Conservation (phyloP, 2,888 invertebrate species). For the Dinocampus coccinellae region DNA sequence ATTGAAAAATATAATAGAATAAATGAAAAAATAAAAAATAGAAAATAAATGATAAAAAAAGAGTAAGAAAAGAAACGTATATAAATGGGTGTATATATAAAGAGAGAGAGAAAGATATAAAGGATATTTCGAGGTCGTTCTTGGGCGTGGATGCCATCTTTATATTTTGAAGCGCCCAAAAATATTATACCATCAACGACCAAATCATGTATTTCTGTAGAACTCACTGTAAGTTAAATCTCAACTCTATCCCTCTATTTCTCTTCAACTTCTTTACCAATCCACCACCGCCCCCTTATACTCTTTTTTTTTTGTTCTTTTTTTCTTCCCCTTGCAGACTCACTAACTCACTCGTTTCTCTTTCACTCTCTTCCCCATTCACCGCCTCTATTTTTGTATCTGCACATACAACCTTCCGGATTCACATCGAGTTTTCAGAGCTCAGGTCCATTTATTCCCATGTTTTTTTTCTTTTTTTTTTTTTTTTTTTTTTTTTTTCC, state of each 20-base stretch:
- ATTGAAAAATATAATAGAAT: no score
- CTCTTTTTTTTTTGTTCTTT: no score
- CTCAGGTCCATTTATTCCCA: slow-evolving; percentile 57
- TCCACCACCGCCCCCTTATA: slow-evolving; percentile 36
- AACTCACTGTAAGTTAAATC: slow-evolving; percentile 38
- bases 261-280: slow-evolving; percentile 42
- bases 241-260: slow-evolving; percentile 44
- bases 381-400: slow-evolving; percentile 3
- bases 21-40: slow-evolving; percentile 36
- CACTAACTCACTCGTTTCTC: slow-evolving; percentile 24
- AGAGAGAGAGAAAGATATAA: slow-evolving; percentile 27
- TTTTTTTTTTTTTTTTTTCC: slow-evolving; percentile 37
- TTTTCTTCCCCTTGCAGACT: slow-evolving; percentile 37
- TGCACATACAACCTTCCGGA: slow-evolving; percentile 37
- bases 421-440: slow-evolving; percentile 50
- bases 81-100: slow-evolving; percentile 4
- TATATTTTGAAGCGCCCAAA: slow-evolving; percentile 40
- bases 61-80: slow-evolving; percentile 14
- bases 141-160: slow-evolving; percentile 63
- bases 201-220: slow-evolving; percentile 38
- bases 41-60: no score
- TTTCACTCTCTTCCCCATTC: slow-evolving; percentile 23
- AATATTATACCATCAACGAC: slow-evolving; percentile 44
- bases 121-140: slow-evolving; percentile 59
- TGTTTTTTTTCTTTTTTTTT: slow-evolving; percentile 38